Base-by-base conservation (phyloP, 1,140 invertebrate genomes). In the Drosophila rufa region DNA sequence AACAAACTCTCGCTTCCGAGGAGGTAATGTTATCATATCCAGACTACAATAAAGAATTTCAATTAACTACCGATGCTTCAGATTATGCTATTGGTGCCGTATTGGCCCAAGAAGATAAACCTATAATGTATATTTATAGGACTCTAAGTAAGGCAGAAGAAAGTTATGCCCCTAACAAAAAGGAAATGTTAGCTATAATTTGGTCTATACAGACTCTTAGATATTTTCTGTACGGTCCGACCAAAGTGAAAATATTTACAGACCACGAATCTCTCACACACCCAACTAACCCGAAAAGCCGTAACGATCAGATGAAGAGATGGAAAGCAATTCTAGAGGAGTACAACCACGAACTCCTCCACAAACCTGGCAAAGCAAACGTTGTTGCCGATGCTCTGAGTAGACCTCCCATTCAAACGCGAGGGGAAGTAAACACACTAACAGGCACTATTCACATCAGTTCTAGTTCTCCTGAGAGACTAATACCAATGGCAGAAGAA, bases 71-170 rank as follows among this genome's bases (percentile, higher is more conserved):
- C 19, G 19, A 45, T 45, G 43, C 43, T 17, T 45, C 7, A 19
- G 43, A 46, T 19, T 46, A 46, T 19, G 43, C 17, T 19, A 46
- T 46, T 46, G 43, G 43, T 46, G 43, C 17, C 17, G n/a, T 46
- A 46, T 46, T 46, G 43, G 43, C 43, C 43, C 45, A 46, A 46
- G 45, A 46, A 12, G 45, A 46, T 5, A 19, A 46, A 19, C 17
- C 17, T 46, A 22, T 22, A 19, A 12, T 46, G 17, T 46, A 12
- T 46, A 46, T 46, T 22, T 46, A 0, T 19, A 19, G 19, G 19
- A 22, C 19, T 22, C 19, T 22, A 22, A 22, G 19, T 22, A 22
- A 22, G 19, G 19, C 2, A 22, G 19, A 22, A 22, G 19, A 22
- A 22, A 22, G 19, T 22, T 22, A 22, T 22, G 19, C 19, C 2